Evolutionary conservation across 2,113 vertebrate genomes (phyloP).

Genomic region (Anhinga rufa): DNA sequence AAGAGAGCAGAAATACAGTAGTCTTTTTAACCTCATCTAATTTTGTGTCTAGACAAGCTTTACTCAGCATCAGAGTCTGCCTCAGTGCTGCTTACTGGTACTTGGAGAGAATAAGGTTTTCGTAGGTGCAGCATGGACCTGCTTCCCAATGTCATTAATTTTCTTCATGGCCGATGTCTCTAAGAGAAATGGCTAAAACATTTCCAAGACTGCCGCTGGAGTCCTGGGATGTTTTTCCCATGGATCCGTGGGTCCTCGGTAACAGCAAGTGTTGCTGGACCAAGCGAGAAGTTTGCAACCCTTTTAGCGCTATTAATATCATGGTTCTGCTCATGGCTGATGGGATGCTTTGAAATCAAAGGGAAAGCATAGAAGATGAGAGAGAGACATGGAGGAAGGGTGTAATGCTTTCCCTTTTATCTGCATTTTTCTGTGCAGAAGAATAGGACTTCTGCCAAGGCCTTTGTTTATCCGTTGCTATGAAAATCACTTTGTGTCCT

Average conservation of each 20-base stretch:
- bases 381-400: neutral
- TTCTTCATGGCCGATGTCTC: neutral
- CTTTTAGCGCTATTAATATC: neutral
- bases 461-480: slow-evolving; percentile 26
- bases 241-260: fast-evolving
- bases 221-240: neutral
- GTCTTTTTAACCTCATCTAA: neutral
- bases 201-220: neutral
- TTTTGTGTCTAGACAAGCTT: slow-evolving; percentile 33
- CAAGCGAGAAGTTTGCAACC: neutral
- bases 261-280: neutral
- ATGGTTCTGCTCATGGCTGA: neutral
- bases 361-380: neutral
- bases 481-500: slow-evolving; percentile 23
- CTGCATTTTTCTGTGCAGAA: slow-evolving; percentile 1
- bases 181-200: neutral
- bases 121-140: neutral
- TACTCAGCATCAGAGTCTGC: neutral
- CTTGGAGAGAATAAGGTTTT: neutral
- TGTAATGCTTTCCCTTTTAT: neutral
- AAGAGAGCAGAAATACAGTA: slow-evolving; percentile 31
- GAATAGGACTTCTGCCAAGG: neutral
- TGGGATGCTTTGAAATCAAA: neutral
- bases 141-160: neutral
- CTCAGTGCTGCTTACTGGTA: neutral